phyloP scores from a whole-genome alignment of 2,797 vertebrate species.

The Antrozous pallidus region DNA sequence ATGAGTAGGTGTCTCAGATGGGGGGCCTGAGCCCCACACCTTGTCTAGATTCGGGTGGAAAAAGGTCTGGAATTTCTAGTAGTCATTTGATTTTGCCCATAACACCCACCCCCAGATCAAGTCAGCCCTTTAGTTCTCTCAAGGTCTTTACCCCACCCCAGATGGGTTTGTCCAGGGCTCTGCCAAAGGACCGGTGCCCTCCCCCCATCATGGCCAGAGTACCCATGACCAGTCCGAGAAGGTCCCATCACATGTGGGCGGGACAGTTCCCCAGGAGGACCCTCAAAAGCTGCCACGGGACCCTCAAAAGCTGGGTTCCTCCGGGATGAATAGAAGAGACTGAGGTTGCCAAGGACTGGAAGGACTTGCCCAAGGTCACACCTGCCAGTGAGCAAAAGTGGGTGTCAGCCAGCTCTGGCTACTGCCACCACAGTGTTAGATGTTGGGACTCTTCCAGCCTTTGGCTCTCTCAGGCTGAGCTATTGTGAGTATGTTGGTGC shows the following conservation, averaged over 20 bases:
- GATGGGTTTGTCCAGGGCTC: too few species aligned
- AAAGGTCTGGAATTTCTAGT: not conserved
- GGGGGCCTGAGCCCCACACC: not conserved
- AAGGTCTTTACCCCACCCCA: not conserved
- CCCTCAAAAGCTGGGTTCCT: not conserved
- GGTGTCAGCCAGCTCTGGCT: not conserved
- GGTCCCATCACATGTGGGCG: not conserved
- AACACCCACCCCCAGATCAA: not conserved
- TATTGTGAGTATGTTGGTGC: slow-evolving; percentile 20
- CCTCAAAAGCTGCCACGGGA: not conserved
- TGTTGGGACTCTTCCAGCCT: not conserved
- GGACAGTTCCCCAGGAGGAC: not conserved
- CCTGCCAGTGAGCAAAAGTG: not conserved
- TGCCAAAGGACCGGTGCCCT: not conserved
- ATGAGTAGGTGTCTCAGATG: not conserved
- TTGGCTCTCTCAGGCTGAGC: not conserved
- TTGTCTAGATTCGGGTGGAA: not conserved
- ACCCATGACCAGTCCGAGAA: not conserved
- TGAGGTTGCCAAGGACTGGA: not conserved
- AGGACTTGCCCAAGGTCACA: not conserved
- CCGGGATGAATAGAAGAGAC: not conserved
- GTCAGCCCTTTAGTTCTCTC: too few species aligned
- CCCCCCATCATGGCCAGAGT: accelerated
- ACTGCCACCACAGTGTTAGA: accelerated
- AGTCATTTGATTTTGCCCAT: not conserved